Evolutionary conservation across 1,140 invertebrate species (phyloP), one percentile per base, ranked within the genome.

Genomic region (Lucilia cuprina): DNA sequence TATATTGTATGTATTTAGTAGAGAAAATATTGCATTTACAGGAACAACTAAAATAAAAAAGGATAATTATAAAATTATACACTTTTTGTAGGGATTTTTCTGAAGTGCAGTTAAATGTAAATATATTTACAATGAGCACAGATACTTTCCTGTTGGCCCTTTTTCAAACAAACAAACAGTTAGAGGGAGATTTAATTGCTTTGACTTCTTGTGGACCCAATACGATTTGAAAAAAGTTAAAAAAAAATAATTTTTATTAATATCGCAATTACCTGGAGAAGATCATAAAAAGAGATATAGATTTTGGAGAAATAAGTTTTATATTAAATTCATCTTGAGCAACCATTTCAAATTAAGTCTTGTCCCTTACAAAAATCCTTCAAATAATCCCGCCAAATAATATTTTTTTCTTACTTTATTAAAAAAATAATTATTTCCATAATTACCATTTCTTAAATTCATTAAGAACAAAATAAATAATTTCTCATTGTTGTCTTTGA

Each of bases 61-160:
- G 65, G 65, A 70, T 70, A 70, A 70, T 70, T 70, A 25, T 70
- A 70, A 70, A 70, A 70, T 70, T 70, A 70, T 70, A 70, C 65
- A 70, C 65, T 70, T 70, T 70, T 60, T 60, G 13, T 60, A 14
- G 3, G 7, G 41, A 60, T 60, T 60, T 60, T 60, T 21, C 9
- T 10, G 65, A 70, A 70, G 65, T 25, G 65, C 4, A 21, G n/a
- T 21, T 25, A 7, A n/a, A 70, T 70, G 10, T 8, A 70, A 21
- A 21, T 70, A 2, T 21, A 4, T 17, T 70, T 70, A 70, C n/a
- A 19, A 70, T 21, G 19, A 21, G 5, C n/a, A 70, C 55, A 60
- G 55, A 60, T n/a, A 60, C 55, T 17, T n/a, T 2, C 14, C 0
- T 60, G 65, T 21, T 70, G 9, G 50, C 17, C 0, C 17, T 8